These are phyloP conservation scores for Adineta ricciae DNA, from an alignment of 2,888 invertebrate species.

Conservation along the genomic window DNA sequence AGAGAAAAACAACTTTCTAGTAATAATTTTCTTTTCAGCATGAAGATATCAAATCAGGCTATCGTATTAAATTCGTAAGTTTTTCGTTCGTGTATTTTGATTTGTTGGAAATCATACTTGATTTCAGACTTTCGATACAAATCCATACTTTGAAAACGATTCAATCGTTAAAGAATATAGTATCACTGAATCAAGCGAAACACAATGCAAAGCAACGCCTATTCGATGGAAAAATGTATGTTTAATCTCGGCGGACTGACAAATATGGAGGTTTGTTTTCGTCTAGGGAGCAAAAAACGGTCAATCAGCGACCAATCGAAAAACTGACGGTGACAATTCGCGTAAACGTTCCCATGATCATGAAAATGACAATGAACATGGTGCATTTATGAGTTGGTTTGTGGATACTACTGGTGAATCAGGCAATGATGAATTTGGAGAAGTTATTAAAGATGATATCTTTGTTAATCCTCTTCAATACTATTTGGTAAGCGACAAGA, in stretches of 20 bases:
- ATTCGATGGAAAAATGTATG: conserved; percentile 64
- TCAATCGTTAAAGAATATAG: conserved; percentile 70
- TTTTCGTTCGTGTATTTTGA: neutral
- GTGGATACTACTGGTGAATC: conserved; percentile 61
- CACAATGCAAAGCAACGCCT: conserved; percentile 63
- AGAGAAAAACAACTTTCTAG: neutral
- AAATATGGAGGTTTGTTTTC: neutral
- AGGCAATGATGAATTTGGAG: conserved; percentile 71
- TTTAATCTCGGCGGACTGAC: neutral
- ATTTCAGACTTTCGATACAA: conserved; percentile 54
- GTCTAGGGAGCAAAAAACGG: neutral
- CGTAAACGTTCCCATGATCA: conserved; percentile 41
- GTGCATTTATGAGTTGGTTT: conserved; percentile 75
- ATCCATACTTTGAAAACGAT: conserved; percentile 71
- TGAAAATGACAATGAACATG: conserved; percentile 38
- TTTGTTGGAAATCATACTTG: neutral
- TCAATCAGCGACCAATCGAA: neutral
- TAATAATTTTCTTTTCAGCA: neutral
- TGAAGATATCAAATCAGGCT: conserved; percentile 75
- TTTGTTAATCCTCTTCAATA: conserved; percentile 77
- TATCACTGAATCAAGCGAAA: conserved; percentile 60
- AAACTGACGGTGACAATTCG: neutral
- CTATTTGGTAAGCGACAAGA: conserved; percentile 42
- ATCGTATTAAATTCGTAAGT: conserved; percentile 48
- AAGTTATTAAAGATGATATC: conserved; percentile 73